Base-by-base conservation (phyloP, 2,888 invertebrate species). In the Cerastis rubricosa region DNA sequence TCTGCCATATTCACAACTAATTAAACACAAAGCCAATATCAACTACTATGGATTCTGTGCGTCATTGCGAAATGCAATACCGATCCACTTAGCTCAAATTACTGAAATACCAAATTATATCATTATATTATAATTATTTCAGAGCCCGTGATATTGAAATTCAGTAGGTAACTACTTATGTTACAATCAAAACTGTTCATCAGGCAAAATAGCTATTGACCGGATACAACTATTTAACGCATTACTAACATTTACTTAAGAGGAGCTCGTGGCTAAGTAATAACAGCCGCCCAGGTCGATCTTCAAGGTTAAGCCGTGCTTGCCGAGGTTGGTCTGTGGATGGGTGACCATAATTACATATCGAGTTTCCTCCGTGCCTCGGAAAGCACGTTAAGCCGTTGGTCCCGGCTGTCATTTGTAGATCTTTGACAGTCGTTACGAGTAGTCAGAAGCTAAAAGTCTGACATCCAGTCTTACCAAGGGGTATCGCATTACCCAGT, bases 71-170 rank as follows among this genome's bases (percentile, higher is more conserved):
- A 25, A 68, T 59, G 51, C 68, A 74, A 43, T 47, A 73, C 35
- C n/a, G 19, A 68, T 12, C 22, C 78, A 68, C 9, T 59, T 29
- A 22, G 45, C 64, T 54, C 22, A 29, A 59, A 61, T 67, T 63
- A 68, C 22, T 29, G 19, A 59, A 68, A 80, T 40, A 43, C 61
- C 57, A 51, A 59, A 79, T 35, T 35, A 61, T n/a, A 43, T 8
- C 2, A 70, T 59, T 51, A 68, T 57, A 64, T 29, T 61, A 61
- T 19, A 29, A 61, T 35, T 69, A 83, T 78, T 78, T 71, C 49
- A 59, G 63, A 65, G 66, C 35, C 12, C 45, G n/a, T 47, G 25
- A 74, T 80, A 80, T 80, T 80, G 74, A 82, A 74, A 82, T 82
- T 84, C 81, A 84, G 54, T 54, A 61, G 29, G 8, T 43, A 35